Conservation (phyloP, 2,888 invertebrate genomes). For the Muschampia plurimacula region DNA sequence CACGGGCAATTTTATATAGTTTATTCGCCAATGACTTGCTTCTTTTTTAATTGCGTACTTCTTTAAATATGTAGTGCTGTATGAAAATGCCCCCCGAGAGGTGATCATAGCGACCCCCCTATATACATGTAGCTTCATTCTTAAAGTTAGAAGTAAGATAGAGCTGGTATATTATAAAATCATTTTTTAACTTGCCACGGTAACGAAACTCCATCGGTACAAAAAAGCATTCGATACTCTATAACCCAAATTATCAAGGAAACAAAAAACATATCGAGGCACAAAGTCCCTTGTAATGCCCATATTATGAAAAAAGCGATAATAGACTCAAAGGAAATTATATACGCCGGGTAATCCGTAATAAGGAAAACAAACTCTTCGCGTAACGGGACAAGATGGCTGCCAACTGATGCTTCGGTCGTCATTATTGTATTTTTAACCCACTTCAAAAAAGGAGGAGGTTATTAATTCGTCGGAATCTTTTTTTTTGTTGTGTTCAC, state of each 20-base stretch:
- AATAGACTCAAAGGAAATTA: constrained; percentile 30
- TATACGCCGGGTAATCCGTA: constrained; percentile 28
- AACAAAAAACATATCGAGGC: background rate
- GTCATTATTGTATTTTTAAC: constrained; percentile 9
- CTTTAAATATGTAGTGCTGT: too few species aligned
- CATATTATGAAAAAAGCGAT: constrained; percentile 21
- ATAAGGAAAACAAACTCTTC: constrained; percentile 30
- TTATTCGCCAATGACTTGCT: too few species aligned
- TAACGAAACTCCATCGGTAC: background rate
- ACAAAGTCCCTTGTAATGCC: constrained; percentile 4
- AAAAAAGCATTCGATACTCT: background rate
- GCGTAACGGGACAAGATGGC: constrained; percentile 19
- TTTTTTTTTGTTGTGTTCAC: background rate
- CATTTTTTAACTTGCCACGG: background rate
- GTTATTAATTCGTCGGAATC: too few species aligned
- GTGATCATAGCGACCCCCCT: too few species aligned
- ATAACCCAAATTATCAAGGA: background rate
- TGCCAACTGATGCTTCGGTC: background rate
- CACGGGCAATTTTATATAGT: too few species aligned
- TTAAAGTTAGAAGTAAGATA: too few species aligned
- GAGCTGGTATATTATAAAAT: background rate
- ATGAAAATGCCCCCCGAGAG: too few species aligned
- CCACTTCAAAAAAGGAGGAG: too few species aligned
- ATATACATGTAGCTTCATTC: too few species aligned
- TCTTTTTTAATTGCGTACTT: too few species aligned